phyloP scores from a whole-genome alignment of 2,888 invertebrate genomes.

The Hypomecis atomaria region DNA sequence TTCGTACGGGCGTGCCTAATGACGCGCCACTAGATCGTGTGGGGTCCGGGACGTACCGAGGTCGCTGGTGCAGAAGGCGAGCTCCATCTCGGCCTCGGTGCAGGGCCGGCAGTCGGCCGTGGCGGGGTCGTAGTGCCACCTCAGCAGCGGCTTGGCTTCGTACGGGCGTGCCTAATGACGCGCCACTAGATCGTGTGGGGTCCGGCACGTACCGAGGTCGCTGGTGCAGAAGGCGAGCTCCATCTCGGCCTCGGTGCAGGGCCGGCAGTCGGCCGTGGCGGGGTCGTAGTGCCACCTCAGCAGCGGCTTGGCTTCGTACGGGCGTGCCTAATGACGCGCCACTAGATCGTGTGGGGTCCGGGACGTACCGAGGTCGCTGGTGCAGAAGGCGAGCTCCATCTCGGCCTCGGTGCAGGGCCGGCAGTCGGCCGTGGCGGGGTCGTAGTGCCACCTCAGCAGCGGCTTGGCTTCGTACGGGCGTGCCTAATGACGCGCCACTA shows the following conservation, averaged over 20 bases:
- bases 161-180: conserved; percentile 76
- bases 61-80: conserved; percentile 92
- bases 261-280: conserved; percentile 89
- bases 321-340: conserved; percentile 37
- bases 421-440: conserved; percentile 89
- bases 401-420: conserved; percentile 90
- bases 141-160: conserved; percentile 86
- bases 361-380: conserved; percentile 88
- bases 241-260: conserved; percentile 90
- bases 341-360: conserved; percentile 22
- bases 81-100: conserved; percentile 88
- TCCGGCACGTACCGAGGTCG: conserved; percentile 85
- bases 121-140: conserved; percentile 84
- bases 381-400: conserved; percentile 90
- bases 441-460: conserved; percentile 82
- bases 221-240: conserved; percentile 92
- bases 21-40: conserved; percentile 26
- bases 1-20: conserved; percentile 86
- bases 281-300: conserved; percentile 85
- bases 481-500: conserved; percentile 34
- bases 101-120: conserved; percentile 92
- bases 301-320: conserved; percentile 88
- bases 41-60: conserved; percentile 77
- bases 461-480: conserved; percentile 90
- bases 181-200: conserved; percentile 21